Evolutionary conservation across 2,113 vertebrate genomes (phyloP).

Genomic region (Bombycilla garrulus): DNA sequence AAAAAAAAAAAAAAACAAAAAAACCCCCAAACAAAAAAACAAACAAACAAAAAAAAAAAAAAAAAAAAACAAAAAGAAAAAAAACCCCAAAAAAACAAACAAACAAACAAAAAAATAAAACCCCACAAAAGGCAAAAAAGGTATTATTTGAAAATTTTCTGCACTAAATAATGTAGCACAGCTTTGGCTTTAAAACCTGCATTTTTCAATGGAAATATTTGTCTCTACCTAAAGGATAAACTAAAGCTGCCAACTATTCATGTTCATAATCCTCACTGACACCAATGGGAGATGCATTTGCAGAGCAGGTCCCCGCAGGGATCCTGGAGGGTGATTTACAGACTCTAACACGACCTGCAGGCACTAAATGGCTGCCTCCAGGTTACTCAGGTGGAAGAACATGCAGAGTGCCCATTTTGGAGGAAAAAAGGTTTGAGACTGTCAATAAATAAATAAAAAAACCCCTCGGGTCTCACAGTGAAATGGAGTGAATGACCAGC

Average conservation of each 20-base stretch:
- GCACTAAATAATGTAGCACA: background rate
- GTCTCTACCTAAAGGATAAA: background rate
- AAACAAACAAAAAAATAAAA: too few relatives aligned
- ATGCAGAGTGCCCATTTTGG: background rate
- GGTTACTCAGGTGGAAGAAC: constrained; percentile 20
- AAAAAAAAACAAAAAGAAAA: too few relatives aligned
- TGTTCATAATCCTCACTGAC: background rate
- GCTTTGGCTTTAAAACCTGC: background rate
- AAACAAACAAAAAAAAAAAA: too few relatives aligned
- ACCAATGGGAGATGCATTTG: background rate
- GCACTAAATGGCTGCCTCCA: background rate
- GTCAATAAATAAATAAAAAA: background rate
- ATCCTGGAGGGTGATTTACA: background rate
- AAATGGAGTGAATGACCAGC: constrained; percentile 27
- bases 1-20: too few relatives aligned
- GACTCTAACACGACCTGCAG: background rate
- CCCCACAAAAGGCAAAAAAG: too few relatives aligned
- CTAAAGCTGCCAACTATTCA: background rate
- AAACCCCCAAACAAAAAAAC: too few relatives aligned
- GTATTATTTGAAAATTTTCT: background rate
- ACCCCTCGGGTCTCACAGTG: background rate
- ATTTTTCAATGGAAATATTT: background rate
- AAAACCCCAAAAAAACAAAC: too few relatives aligned
- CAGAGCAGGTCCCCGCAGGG: background rate
- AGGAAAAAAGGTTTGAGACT: background rate